Evolutionary conservation across 1,140 invertebrate genomes (phyloP).

Genomic region (Diabrotica undecimpunctata): DNA sequence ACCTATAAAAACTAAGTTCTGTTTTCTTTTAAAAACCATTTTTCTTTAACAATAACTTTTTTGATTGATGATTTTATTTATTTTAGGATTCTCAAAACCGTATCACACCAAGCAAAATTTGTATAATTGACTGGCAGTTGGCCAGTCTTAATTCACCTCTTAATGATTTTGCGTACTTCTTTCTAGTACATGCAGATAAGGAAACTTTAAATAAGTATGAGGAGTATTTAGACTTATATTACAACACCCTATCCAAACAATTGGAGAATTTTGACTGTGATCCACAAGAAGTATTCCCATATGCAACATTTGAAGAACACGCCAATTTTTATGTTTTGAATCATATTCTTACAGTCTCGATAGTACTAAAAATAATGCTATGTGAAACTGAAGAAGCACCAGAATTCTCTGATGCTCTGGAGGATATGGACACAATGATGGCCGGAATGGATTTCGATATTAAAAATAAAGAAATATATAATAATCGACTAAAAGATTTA

Average conservation of each 20-base stretch:
- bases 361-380: neutral
- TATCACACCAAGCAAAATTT: neutral
- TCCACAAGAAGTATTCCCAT: constrained; percentile 8
- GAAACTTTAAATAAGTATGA: constrained; percentile 7
- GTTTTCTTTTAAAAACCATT: too few species aligned
- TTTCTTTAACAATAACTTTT: too few species aligned
- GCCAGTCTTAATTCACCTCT: neutral
- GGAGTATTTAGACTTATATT: constrained; percentile 1
- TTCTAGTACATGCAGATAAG: neutral
- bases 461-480: constrained; percentile 1
- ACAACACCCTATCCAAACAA: neutral
- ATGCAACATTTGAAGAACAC: neutral
- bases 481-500: constrained; percentile 5
- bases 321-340: neutral
- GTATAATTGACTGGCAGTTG: constrained; percentile 9
- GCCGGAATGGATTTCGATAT: neutral
- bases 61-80: too few species aligned
- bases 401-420: neutral
- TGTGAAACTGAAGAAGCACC: constrained; percentile 7
- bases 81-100: neutral
- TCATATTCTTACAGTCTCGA: neutral
- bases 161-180: neutral
- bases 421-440: neutral
- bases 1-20: too few species aligned
- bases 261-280: neutral